Evolutionary conservation across 2,113 vertebrate genomes (phyloP), one percentile per base, ranked within the genome.

Genomic region (Zeus faber): DNA sequence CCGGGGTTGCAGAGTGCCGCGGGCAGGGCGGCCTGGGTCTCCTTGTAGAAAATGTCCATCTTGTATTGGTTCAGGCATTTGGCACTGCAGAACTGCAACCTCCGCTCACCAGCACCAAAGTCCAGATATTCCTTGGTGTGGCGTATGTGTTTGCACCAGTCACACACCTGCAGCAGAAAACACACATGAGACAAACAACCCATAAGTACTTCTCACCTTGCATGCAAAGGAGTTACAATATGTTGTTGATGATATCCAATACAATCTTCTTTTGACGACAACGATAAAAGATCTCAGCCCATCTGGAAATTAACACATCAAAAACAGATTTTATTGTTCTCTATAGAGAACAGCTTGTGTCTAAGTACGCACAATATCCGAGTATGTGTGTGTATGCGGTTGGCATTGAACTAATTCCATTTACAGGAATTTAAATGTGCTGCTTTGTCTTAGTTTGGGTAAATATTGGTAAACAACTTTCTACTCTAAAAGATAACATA

Each of bases 1-100:
- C 93, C 88, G 45, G 95, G 89, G 87, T 93, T 93, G 81, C 94
- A 97, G 76, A 98, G 89, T 63, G 88, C 94, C 85, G 93, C 94
- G 68, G 97, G 97, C 82, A 99, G 91, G 23, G 94, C 96, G 50
- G 97, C 97, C 90, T 99, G 97, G 56, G 97, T 97, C 89, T 99
- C 97, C 91, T 99, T 99, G 89, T 99, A 99, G 91, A 99, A 99
- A 89, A 99, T 99, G 91, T 99, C 97, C 97, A 99, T 99, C 87
- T 99, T 99, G 86, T 99, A 99, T 82, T 99, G 97, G 91, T 99
- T 99, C 81, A 99, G 92, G 87, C 97, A 99, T 91, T 99, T 99
- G 85, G 96, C 96, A 84, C 97, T 99, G 94, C 97, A 99, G 88
- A 99, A 99, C 90, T 99, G 97, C 89, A 99, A 94, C 83, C 97